Evolutionary conservation across 2,888 invertebrate genomes (phyloP).

Genomic region (Archips xylosteana): DNA sequence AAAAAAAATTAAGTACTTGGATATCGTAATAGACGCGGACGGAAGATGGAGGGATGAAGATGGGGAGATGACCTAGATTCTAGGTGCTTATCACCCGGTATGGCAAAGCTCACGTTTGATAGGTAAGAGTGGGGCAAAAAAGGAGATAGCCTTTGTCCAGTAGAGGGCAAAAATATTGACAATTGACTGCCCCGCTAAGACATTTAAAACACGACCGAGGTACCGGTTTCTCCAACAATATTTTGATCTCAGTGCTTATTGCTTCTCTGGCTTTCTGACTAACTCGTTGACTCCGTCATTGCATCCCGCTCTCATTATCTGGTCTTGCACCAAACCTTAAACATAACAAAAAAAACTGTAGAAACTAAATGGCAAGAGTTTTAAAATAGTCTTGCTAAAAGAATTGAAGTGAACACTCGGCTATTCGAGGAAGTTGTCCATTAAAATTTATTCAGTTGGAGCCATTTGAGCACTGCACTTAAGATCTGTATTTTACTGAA

Average conservation of each 20-base stretch:
- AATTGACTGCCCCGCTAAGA: no score
- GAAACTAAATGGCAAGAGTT: constrained; percentile 31
- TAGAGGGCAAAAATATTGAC: no score
- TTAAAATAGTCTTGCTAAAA: constrained; percentile 41
- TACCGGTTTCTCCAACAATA: not conserved
- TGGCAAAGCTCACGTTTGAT: no score
- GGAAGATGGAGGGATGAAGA: no score
- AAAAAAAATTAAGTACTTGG: not conserved
- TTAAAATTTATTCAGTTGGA: constrained; percentile 57
- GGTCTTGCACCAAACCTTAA: not conserved
- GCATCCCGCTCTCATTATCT: not conserved
- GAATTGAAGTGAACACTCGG: constrained; percentile 48
- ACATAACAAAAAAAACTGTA: constrained; percentile 14
- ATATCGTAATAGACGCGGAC: no score
- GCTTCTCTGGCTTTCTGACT: not conserved
- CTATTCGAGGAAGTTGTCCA: constrained; percentile 53
- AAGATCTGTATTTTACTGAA: constrained; percentile 49
- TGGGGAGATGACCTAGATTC: no score
- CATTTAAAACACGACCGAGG: no score
- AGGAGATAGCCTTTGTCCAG: no score
- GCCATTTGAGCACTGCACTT: constrained; percentile 50
- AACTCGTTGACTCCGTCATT: not conserved
- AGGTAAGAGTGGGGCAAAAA: no score
- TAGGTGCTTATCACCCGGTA: no score
- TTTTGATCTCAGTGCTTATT: not conserved